These are phyloP conservation scores for Babyrousa celebensis DNA, from an alignment of 2,797 vertebrate species.

Conservation along the genomic window DNA sequence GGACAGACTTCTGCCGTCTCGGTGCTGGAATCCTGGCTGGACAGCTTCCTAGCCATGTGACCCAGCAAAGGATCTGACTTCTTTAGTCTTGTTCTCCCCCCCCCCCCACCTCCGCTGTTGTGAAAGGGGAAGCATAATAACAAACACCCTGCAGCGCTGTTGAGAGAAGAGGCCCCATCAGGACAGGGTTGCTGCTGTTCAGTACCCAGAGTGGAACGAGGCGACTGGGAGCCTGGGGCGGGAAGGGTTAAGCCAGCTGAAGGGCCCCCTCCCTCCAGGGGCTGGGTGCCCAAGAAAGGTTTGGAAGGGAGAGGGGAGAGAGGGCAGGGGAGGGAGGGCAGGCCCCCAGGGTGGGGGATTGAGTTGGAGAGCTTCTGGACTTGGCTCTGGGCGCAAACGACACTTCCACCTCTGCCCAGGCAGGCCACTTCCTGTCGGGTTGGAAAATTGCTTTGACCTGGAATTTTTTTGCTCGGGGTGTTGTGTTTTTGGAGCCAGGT, in stretches of 20 bases:
- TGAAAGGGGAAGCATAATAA: neutral
- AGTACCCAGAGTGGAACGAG: neutral
- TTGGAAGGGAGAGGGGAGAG: neutral
- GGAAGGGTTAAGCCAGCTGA: neutral
- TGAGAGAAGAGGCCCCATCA: neutral
- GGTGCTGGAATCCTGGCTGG: neutral
- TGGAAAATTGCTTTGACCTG: conserved; percentile 51
- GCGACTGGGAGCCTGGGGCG: neutral
- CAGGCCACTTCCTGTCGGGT: conserved; percentile 16
- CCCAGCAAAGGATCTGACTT: neutral
- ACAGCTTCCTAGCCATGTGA: neutral
- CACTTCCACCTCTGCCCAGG: neutral
- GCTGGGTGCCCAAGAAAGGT: neutral
- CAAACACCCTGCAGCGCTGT: neutral
- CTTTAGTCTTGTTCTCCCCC: neutral
- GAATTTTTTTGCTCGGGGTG: conserved; percentile 13
- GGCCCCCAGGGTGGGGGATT: neutral
- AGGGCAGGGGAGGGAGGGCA: neutral
- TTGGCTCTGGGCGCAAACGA: neutral
- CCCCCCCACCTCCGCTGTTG: no score
- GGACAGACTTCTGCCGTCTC: neutral
- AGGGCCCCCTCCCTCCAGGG: neutral
- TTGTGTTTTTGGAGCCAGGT: neutral
- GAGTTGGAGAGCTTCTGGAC: neutral
- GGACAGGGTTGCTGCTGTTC: neutral